A percentile compares a stretch with the other conserved stretches of the same genome.
These are phyloP conservation scores for Lepidurus arcticus DNA, from an alignment of 1,140 invertebrate species.

Conservation along the genomic window DNA sequence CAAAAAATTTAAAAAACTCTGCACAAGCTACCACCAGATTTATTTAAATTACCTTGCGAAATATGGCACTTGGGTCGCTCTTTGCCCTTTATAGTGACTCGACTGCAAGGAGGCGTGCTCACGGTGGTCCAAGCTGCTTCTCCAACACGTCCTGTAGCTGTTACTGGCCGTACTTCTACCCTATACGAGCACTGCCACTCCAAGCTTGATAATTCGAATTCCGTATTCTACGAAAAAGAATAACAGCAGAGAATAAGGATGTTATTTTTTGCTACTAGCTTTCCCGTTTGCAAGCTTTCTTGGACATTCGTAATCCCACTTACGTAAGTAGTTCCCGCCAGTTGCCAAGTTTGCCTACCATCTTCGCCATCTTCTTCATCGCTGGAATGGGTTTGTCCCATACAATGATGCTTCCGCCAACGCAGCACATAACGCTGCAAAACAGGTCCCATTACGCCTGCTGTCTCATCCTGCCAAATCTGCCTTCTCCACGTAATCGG, in stretches of 20 bases:
- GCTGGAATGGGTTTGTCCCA: conserved; percentile 13
- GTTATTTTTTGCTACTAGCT: background rate
- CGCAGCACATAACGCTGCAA: background rate
- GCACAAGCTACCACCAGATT: background rate
- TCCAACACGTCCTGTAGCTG: background rate
- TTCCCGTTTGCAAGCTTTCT: too few species aligned
- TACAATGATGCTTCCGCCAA: conserved; percentile 1
- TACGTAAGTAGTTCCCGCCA: conserved; percentile 4
- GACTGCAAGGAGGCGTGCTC: background rate
- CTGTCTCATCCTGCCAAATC: conserved; percentile 1
- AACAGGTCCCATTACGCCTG: background rate
- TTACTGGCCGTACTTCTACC: background rate
- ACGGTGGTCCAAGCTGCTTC: conserved; percentile 6
- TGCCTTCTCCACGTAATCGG: conserved; percentile 2
- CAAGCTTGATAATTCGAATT: background rate
- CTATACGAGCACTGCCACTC: background rate
- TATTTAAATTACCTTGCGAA: background rate
- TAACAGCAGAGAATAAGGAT: background rate
- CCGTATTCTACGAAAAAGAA: background rate
- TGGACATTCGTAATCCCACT: background rate
- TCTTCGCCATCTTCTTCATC: conserved; percentile 1
- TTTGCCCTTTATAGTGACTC: background rate
- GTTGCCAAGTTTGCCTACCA: background rate
- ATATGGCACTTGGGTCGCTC: conserved; percentile 4
- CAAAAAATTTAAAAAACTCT: background rate